phyloP scores from a whole-genome alignment of 2,113 vertebrate species.

The Rhabdornis inornatus region DNA sequence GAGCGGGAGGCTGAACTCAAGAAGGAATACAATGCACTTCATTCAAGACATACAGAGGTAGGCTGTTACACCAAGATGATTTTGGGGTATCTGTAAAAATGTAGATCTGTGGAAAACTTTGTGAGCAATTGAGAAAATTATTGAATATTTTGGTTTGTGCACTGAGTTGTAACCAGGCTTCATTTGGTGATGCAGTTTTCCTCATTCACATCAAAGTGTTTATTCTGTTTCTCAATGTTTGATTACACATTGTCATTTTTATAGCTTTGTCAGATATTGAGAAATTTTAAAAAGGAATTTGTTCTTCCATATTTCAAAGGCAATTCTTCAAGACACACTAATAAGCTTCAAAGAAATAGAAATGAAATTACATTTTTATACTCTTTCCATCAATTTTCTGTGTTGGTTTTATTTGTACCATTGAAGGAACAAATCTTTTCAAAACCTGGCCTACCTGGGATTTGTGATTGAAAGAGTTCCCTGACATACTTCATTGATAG shows the following conservation, averaged over 20 bases:
- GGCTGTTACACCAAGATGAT: background rate
- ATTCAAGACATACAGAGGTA: slow-evolving; percentile 97
- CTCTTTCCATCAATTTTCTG: background rate
- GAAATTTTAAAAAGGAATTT: background rate
- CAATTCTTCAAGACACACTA: background rate
- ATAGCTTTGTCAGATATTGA: background rate
- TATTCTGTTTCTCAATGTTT: background rate
- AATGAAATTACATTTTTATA: background rate
- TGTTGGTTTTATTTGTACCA: background rate
- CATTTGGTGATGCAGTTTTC: background rate
- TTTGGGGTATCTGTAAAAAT: background rate
- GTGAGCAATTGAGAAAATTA: background rate
- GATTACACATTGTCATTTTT: background rate
- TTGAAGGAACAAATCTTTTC: background rate
- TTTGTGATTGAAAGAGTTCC: background rate
- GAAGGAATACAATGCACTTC: slow-evolving; percentile 92
- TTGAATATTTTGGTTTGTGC: background rate
- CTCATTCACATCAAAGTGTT: background rate
- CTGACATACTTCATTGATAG: background rate
- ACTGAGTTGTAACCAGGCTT: background rate
- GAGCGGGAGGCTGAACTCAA: slow-evolving; percentile 95
- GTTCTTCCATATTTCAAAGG: background rate
- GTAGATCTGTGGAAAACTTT: background rate
- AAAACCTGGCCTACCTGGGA: background rate
- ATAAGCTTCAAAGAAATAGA: background rate